Conservation (phyloP, 2,888 invertebrate genomes). For the Barypeithes pellucidus region DNA sequence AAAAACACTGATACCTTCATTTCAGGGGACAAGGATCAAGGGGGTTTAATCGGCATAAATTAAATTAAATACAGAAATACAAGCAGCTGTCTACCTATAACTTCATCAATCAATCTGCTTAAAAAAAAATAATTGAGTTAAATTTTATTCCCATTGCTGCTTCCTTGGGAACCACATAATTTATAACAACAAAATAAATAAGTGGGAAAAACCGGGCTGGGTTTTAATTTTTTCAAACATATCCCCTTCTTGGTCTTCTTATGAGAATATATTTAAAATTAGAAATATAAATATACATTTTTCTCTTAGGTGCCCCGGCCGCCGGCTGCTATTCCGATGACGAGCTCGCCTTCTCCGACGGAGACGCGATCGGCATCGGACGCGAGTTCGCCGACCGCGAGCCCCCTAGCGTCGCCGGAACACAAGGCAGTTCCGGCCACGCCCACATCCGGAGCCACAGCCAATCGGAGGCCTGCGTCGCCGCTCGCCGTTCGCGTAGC, state of each 20-base stretch:
- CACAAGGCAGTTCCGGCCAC: slow-evolving; percentile 47
- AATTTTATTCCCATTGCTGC: too few relatives aligned
- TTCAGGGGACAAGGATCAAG: too few relatives aligned
- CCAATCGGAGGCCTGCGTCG: slow-evolving; percentile 62
- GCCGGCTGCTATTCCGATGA: slow-evolving; percentile 72
- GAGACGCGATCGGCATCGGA: slow-evolving; percentile 70
- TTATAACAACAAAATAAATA: too few relatives aligned
- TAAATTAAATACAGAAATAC: too few relatives aligned
- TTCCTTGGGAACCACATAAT: not conserved
- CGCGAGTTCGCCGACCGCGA: slow-evolving; percentile 70
- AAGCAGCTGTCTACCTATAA: too few relatives aligned
- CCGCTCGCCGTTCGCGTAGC: slow-evolving; percentile 72
- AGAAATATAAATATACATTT: too few relatives aligned
- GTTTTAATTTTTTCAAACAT: not conserved
- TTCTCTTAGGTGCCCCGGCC: slow-evolving; percentile 59
- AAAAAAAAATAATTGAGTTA: too few relatives aligned
- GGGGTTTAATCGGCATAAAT: too few relatives aligned
- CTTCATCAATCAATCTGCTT: too few relatives aligned
- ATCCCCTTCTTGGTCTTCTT: too few relatives aligned
- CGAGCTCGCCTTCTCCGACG: slow-evolving; percentile 67
- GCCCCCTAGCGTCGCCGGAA: slow-evolving; percentile 64
- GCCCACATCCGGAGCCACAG: slow-evolving; percentile 50
- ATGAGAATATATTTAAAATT: too few relatives aligned
- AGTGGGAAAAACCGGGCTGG: too few relatives aligned
- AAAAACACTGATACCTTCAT: not conserved